phyloP scores from a whole-genome alignment of 2,797 vertebrate genomes.

The Amazona finschi region DNA sequence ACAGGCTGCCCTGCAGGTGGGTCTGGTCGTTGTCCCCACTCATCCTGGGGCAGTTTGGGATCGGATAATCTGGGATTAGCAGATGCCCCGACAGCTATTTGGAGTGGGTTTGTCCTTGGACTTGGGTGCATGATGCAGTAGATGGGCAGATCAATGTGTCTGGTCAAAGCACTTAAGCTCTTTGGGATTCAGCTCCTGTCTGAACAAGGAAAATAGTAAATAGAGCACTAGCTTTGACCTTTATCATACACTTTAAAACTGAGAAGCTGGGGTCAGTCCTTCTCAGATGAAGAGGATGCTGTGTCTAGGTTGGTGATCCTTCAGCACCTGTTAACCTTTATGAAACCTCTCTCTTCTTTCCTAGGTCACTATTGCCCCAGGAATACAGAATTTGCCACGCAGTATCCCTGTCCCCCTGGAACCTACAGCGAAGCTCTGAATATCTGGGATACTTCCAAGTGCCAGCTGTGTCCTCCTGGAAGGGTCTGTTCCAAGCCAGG shows the following conservation, averaged over 20 bases:
- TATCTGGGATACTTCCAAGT: constrained; percentile 67
- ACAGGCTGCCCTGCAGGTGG: constrained; percentile 54
- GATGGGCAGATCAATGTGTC: background rate
- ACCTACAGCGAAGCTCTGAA: constrained; percentile 81
- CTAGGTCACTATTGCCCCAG: constrained; percentile 84
- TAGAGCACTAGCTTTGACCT: background rate
- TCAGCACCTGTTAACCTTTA: background rate
- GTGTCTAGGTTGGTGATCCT: background rate
- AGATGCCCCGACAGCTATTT: background rate
- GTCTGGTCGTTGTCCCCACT: background rate
- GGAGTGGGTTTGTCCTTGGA: background rate
- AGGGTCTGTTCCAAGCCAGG: constrained; percentile 80
- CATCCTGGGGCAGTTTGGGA: background rate
- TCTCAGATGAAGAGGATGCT: background rate
- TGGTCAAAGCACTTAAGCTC: background rate
- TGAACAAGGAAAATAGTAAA: background rate
- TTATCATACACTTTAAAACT: background rate
- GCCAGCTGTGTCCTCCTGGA: constrained; percentile 82
- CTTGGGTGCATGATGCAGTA: background rate
- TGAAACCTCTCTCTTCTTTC: background rate
- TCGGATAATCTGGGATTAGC: background rate
- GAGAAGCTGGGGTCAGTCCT: background rate
- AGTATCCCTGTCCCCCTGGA: constrained; percentile 86
- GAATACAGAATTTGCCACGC: constrained; percentile 71
- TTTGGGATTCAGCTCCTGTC: background rate